phyloP scores from a whole-genome alignment of 2,113 vertebrate genomes.

The Thunnus thynnus region DNA sequence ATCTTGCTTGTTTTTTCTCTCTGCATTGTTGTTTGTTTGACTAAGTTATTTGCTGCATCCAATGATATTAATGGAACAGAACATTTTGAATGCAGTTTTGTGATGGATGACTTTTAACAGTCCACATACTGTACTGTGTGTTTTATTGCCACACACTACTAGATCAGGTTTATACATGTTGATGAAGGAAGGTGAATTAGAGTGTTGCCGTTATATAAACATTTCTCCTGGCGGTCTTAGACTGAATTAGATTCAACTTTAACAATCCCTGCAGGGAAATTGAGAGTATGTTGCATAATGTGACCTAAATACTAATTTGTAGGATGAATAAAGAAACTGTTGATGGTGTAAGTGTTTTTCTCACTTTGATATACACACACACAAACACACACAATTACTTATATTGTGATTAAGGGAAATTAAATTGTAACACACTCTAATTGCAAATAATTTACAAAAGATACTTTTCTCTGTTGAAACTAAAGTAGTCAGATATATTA shows the following conservation, averaged over 20 bases:
- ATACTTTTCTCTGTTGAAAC: background rate
- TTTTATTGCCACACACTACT: background rate
- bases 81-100: background rate
- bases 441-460: background rate
- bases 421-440: background rate
- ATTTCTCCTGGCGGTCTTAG: background rate
- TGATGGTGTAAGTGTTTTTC: background rate
- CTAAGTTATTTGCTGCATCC: background rate
- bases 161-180: background rate
- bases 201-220: background rate
- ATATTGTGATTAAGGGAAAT: background rate
- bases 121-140: background rate
- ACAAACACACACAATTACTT: background rate
- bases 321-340: background rate
- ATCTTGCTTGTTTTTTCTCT: background rate
- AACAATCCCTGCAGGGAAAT: slow-evolving; percentile 15
- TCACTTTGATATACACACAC: slow-evolving; percentile 1
- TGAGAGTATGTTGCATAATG: slow-evolving; percentile 19
- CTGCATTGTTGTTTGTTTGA: background rate
- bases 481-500: background rate
- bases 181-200: background rate
- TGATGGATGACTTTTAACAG: background rate
- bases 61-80: background rate
- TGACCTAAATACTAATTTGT: slow-evolving; percentile 18
- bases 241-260: slow-evolving; percentile 26